Evolutionary conservation across 64 coral and sea anemone species (phyloP).

Genomic region (Anthopleura sola): DNA sequence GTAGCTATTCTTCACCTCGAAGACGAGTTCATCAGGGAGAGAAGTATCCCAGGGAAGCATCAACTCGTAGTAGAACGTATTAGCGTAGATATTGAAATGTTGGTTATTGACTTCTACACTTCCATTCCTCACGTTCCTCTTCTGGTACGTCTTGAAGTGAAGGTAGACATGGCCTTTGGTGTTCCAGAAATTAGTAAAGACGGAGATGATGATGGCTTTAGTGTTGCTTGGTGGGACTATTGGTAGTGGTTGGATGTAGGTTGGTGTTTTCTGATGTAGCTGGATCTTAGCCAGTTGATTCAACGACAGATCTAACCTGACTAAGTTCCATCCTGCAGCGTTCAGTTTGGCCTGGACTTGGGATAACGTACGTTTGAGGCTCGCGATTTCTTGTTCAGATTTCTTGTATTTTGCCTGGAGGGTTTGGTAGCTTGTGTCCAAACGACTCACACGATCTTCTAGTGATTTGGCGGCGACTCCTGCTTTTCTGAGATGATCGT

Average conservation of each 20-base stretch:
- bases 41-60: slow-evolving; percentile 68
- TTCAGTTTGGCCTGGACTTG: not conserved
- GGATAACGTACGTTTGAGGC: not conserved
- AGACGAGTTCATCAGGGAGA: slow-evolving; percentile 54
- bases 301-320: slow-evolving; percentile 26
- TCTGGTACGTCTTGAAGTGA: slow-evolving; percentile 62
- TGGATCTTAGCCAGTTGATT: slow-evolving; percentile 42
- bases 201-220: slow-evolving; percentile 65
- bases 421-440: not conserved
- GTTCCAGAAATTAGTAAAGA: slow-evolving; percentile 58
- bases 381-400: not conserved
- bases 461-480: not conserved
- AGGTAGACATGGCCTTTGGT: slow-evolving; percentile 50
- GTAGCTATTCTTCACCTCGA: slow-evolving; percentile 50
- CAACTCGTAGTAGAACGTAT: slow-evolving; percentile 68
- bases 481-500: not conserved
- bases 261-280: slow-evolving; percentile 46
- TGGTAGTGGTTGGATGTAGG: slow-evolving; percentile 51
- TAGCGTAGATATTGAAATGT: slow-evolving; percentile 63
- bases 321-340: slow-evolving; percentile 32
- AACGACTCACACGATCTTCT: not conserved
- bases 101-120: slow-evolving; percentile 48
- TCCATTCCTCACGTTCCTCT: slow-evolving; percentile 48
- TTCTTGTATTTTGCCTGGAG: not conserved
- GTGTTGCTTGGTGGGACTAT: slow-evolving; percentile 49